phyloP scores from a whole-genome alignment of 2,888 invertebrate genomes.

The Amphipyra tragopoginis region DNA sequence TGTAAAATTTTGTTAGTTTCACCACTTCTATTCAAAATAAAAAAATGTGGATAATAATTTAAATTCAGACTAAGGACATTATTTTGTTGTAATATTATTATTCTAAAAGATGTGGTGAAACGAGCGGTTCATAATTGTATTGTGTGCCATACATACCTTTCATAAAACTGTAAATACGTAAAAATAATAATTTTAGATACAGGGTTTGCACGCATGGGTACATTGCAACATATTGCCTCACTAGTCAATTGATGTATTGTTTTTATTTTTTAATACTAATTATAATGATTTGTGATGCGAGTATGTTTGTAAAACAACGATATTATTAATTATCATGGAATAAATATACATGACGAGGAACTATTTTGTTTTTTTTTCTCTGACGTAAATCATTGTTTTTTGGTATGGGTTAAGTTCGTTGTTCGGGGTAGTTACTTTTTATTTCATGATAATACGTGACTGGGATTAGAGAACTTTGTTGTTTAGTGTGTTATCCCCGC shows the following conservation, averaged over 20 bases:
- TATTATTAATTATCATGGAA: conserved; percentile 47
- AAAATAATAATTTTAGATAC: conserved; percentile 52
- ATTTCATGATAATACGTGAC: too few species aligned
- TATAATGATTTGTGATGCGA: conserved; percentile 40
- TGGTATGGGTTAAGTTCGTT: too few species aligned
- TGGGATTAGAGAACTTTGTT: too few species aligned
- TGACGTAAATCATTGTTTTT: too few species aligned
- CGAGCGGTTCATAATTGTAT: conserved; percentile 18
- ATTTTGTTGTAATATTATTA: neutral
- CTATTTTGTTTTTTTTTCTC: conserved; percentile 8
- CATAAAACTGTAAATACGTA: conserved; percentile 36
- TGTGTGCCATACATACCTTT: conserved; percentile 60
- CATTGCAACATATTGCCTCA: conserved; percentile 64
- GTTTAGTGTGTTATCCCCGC: too few species aligned
- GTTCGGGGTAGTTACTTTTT: too few species aligned
- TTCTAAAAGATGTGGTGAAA: conserved; percentile 5
- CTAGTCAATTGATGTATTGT: conserved; percentile 76
- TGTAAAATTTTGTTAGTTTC: conserved; percentile 3
- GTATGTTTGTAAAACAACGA: conserved; percentile 47
- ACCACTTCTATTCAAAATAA: conserved; percentile 7
- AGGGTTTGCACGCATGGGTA: conserved; percentile 61
- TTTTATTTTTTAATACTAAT: conserved; percentile 57
- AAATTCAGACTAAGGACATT: neutral
- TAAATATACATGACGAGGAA: conserved; percentile 36
- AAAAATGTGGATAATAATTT: neutral